These are phyloP conservation scores for Scortum barcoo DNA, from an alignment of 2,113 vertebrate genomes.

Conservation along the genomic window DNA sequence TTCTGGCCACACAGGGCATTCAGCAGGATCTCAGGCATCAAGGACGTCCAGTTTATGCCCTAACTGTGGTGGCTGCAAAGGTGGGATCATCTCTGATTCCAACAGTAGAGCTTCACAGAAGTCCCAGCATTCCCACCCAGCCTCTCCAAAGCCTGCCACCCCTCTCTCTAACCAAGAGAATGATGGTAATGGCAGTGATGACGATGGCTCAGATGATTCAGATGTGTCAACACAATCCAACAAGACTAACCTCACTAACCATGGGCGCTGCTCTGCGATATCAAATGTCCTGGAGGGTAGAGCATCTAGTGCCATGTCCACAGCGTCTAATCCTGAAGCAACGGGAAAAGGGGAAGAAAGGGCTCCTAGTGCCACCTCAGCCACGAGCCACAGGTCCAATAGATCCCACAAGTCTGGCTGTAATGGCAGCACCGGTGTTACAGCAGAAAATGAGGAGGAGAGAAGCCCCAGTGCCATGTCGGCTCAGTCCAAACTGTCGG, in stretches of 20 bases:
- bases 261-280: slow-evolving; percentile 26
- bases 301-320: slow-evolving; percentile 52
- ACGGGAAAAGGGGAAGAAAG: slow-evolving; percentile 42
- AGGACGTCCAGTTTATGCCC: slow-evolving; percentile 61
- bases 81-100: background rate
- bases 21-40: slow-evolving; percentile 55
- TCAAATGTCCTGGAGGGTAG: slow-evolving; percentile 39
- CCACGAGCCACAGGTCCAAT: slow-evolving; percentile 48
- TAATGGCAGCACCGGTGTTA: background rate
- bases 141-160: slow-evolving; percentile 19
- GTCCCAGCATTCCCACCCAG: slow-evolving; percentile 24
- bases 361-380: slow-evolving; percentile 41
- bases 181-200: slow-evolving; percentile 5
- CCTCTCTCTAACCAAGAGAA: slow-evolving; percentile 17
- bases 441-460: slow-evolving; percentile 28
- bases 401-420: slow-evolving; percentile 51
- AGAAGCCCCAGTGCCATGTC: slow-evolving; percentile 57
- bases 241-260: slow-evolving; percentile 64
- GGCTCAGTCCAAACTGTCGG: slow-evolving; percentile 42
- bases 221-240: slow-evolving; percentile 61
- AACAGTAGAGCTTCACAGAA: slow-evolving; percentile 52
- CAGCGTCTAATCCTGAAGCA: slow-evolving; percentile 27
- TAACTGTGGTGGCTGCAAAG: slow-evolving; percentile 74
- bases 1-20: slow-evolving; percentile 57
- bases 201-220: slow-evolving; percentile 54